phyloP scores from a whole-genome alignment of 2,797 vertebrate genomes.

The Pagetopsis macropterus region DNA sequence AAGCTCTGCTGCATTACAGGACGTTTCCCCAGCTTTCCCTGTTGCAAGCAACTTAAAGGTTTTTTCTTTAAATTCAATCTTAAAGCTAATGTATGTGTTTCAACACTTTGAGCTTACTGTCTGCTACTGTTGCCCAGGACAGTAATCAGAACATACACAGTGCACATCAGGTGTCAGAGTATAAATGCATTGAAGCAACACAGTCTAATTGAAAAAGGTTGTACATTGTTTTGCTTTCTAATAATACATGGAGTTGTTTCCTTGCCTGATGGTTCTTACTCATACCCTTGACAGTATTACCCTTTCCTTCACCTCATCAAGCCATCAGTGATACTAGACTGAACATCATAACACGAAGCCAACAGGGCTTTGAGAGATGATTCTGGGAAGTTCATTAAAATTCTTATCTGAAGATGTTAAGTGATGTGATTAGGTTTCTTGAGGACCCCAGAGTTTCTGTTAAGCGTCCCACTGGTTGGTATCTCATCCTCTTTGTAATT shows the following conservation, averaged over 20 bases:
- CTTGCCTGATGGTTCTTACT: constrained; percentile 12
- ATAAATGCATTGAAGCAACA: constrained; percentile 12
- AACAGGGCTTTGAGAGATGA: constrained; percentile 58
- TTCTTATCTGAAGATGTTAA: constrained; percentile 75
- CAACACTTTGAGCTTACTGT: neutral
- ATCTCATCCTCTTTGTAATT: constrained; percentile 74
- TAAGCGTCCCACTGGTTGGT: constrained; percentile 61
- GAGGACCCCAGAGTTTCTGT: constrained; percentile 65
- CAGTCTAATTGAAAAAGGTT: constrained; percentile 13
- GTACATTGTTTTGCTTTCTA: neutral
- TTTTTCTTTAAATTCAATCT: neutral
- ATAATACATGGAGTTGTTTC: constrained; percentile 6
- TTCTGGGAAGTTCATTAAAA: constrained; percentile 70
- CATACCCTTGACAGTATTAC: constrained; percentile 9
- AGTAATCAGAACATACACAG: neutral
- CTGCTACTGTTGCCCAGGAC: neutral
- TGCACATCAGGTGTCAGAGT: neutral
- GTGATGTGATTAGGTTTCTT: constrained; percentile 68
- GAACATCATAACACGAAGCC: constrained; percentile 39
- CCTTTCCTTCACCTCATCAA: constrained; percentile 30
- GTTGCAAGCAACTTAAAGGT: neutral
- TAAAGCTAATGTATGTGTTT: neutral
- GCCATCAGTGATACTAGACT: constrained; percentile 26
- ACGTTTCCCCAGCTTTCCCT: constrained; percentile 17
- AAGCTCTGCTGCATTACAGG: constrained; percentile 14